Base-by-base conservation (phyloP, 2,888 invertebrate genomes). In the Caenorhabditis drosophilae region DNA sequence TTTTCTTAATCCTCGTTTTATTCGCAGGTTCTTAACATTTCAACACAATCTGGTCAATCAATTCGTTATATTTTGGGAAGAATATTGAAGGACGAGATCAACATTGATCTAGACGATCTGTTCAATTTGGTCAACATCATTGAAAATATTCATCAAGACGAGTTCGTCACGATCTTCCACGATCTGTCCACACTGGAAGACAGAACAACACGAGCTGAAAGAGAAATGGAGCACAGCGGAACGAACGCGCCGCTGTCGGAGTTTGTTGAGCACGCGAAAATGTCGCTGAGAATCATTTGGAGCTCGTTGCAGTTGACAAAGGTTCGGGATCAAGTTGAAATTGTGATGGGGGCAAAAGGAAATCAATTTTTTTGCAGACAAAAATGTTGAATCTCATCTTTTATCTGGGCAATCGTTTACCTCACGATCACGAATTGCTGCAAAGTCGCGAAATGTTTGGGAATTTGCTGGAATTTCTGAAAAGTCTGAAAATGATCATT, bases 21-120 rank as follows among this genome's bases (percentile, higher is more conserved):
- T n/a, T n/a, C n/a, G n/a, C 4, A 25, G 16, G 53, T 63, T 27
- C 49, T 63, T 6, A 7, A 38, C 9, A 25, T 53, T 2, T 31
- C 40, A 4, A 57, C 53, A 11, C 57, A 49, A 15, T 49, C 52
- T 12, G 63, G 57, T 4, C 63, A 63, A 27, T 45, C 48, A 12
- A 53, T 63, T 3, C 53, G 49, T 20, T 47, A 52, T 12, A 48
- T 57, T 34, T 40, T 63, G 4, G 47, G 38, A 0, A 66, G 56
- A 7, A 51, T 69, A 25, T 22, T 69, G 46, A 67, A 67, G 38
- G 76, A 76, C 25, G 73, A 76, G 40, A 70, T 70, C 55, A 70
- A 70, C 46, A 35, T 67, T 38, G 67, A 77, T 51, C 40, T 77
- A 15, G 62, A 76, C 26, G 66, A 72, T 26, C 63, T 75, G 7